These are phyloP conservation scores for Neuroterus valhalla DNA, from an alignment of 1,140 invertebrate genomes.

Conservation along the genomic window DNA sequence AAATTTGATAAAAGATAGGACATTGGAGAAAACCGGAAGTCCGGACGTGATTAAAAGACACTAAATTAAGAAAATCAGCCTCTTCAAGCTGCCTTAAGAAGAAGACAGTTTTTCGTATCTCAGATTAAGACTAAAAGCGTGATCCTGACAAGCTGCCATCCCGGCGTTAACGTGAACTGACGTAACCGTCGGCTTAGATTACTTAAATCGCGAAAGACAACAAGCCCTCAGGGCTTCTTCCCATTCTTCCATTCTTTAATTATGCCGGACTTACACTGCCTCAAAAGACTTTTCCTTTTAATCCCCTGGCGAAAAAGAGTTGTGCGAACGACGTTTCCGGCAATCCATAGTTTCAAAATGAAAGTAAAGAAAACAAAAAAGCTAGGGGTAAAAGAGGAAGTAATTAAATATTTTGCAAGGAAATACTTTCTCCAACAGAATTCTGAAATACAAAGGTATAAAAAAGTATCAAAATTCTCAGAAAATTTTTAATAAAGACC, in stretches of 20 bases:
- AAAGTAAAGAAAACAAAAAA: not conserved
- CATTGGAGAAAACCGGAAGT: not conserved
- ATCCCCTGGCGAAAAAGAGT: not conserved
- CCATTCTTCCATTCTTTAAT: constrained; percentile 62
- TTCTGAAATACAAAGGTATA: too few relatives aligned
- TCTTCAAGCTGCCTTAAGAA: constrained; percentile 49
- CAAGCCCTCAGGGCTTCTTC: constrained; percentile 63
- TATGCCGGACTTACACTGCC: constrained; percentile 51
- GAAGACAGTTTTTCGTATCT: constrained; percentile 58
- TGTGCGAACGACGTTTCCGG: not conserved
- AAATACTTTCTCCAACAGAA: too few relatives aligned
- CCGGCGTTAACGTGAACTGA: constrained; percentile 55
- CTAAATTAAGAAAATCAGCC: constrained; percentile 35
- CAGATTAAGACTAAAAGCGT: constrained; percentile 68
- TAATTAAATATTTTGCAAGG: too few relatives aligned
- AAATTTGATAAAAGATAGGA: too few relatives aligned
- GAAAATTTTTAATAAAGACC: too few relatives aligned
- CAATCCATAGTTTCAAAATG: not conserved
- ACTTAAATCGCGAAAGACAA: constrained; percentile 73
- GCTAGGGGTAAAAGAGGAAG: too few relatives aligned
- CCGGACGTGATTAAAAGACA: not conserved
- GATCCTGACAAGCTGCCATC: constrained; percentile 68
- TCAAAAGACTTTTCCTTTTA: constrained; percentile 28
- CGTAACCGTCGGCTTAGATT: constrained; percentile 67
- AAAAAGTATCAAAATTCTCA: too few relatives aligned